Evolutionary conservation across 2,113 vertebrate species (phyloP).

Genomic region (Oenanthe melanoleuca): DNA sequence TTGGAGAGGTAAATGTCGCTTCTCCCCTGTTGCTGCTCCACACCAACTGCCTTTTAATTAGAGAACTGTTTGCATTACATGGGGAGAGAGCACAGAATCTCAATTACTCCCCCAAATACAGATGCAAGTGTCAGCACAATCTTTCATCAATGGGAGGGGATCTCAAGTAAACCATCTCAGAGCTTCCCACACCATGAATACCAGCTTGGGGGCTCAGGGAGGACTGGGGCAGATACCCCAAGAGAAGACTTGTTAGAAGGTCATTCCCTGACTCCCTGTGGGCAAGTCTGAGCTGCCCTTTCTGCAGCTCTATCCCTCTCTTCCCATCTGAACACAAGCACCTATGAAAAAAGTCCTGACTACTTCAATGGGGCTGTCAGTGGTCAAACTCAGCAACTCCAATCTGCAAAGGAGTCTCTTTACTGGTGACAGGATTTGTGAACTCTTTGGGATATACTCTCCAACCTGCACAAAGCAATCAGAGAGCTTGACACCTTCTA

Average conservation of each 20-base stretch:
- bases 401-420: not conserved
- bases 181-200: not conserved
- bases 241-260: not conserved
- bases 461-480: not conserved
- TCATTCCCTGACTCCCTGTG: not conserved
- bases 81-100: not conserved
- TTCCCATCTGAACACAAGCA: not conserved
- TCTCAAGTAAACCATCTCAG: not conserved
- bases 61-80: not conserved
- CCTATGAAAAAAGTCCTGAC: not conserved
- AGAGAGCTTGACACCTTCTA: not conserved
- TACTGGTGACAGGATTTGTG: not conserved
- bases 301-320: not conserved
- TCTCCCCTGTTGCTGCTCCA: slow-evolving; percentile 49
- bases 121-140: not conserved
- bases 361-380: not conserved
- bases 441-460: not conserved
- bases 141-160: not conserved
- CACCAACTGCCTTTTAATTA: slow-evolving; percentile 53
- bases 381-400: not conserved
- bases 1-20: not conserved
- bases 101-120: slow-evolving; percentile 9
- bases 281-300: not conserved
- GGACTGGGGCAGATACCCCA: not conserved
- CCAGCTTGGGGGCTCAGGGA: not conserved